phyloP scores from a whole-genome alignment of 2,113 vertebrate species.

The Apistogramma diplotaenia region DNA sequence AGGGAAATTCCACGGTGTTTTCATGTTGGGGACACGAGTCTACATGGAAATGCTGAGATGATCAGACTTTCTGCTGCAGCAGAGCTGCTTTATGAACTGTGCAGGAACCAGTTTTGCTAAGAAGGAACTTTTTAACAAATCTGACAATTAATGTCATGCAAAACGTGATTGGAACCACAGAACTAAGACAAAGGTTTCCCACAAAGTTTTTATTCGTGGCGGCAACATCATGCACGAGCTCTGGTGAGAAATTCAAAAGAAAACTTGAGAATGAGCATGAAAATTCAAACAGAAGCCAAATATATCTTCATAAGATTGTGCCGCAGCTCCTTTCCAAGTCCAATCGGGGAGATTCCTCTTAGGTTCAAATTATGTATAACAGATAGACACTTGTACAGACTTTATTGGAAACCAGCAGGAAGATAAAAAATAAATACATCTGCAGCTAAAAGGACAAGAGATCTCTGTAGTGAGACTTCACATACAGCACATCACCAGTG shows the following conservation, averaged over 20 bases:
- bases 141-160: no score
- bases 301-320: constrained; percentile 1
- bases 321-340: neutral
- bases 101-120: no score
- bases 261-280: constrained; percentile 39
- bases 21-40: no score
- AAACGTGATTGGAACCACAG: neutral
- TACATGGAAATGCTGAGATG: neutral
- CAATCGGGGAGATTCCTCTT: neutral
- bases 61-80: neutral
- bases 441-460: constrained; percentile 18
- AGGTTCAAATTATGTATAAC: constrained; percentile 46
- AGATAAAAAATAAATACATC: constrained; percentile 55
- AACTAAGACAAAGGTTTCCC: constrained; percentile 48
- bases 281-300: constrained; percentile 12
- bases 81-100: accelerated
- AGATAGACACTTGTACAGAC: constrained; percentile 46
- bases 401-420: constrained; percentile 41
- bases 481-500: constrained; percentile 16
- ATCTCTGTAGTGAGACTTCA: constrained; percentile 3
- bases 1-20: neutral
- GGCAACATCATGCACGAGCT: constrained; percentile 67
- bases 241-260: constrained; percentile 11
- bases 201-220: constrained; percentile 73
- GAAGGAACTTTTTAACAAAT: no score